phyloP scores from a whole-genome alignment of 2,797 vertebrate species.

The Dryobates pubescens region DNA sequence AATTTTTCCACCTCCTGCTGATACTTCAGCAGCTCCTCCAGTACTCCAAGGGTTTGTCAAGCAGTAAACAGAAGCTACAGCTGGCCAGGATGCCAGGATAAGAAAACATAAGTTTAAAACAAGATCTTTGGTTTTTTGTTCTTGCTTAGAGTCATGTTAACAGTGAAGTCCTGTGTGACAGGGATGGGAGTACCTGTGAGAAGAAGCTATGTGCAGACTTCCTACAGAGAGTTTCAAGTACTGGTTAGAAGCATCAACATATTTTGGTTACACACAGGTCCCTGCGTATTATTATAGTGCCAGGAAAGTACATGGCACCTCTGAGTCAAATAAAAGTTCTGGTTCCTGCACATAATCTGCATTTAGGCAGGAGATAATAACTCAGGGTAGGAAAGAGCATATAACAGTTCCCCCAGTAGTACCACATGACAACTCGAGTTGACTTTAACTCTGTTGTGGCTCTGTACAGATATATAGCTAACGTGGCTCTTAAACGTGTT shows the following conservation, averaged over 20 bases:
- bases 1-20: conserved; percentile 41
- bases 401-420: not conserved
- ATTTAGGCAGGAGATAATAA: conserved; percentile 50
- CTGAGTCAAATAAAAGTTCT: conserved; percentile 56
- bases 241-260: conserved; percentile 44
- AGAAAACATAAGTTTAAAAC: conserved; percentile 65
- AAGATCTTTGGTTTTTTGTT: not conserved
- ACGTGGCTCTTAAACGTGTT: not conserved
- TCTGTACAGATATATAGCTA: not conserved
- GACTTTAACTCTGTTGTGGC: not conserved
- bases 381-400: not conserved
- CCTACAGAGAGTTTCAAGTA: conserved; percentile 69
- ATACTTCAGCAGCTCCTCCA: conserved; percentile 36
- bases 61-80: conserved; percentile 54
- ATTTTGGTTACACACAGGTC: conserved; percentile 10
- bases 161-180: conserved; percentile 53
- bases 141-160: conserved; percentile 58
- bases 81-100: conserved; percentile 29
- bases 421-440: not conserved
- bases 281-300: not conserved
- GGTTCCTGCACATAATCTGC: conserved; percentile 42
- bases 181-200: conserved; percentile 28
- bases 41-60: conserved; percentile 39
- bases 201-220: conserved; percentile 43
- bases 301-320: conserved; percentile 44